A percentile compares a stretch with the other conserved stretches of the same genome.
Conservation (phyloP, 1,140 invertebrate species). For the Frieseomelitta varia region DNA sequence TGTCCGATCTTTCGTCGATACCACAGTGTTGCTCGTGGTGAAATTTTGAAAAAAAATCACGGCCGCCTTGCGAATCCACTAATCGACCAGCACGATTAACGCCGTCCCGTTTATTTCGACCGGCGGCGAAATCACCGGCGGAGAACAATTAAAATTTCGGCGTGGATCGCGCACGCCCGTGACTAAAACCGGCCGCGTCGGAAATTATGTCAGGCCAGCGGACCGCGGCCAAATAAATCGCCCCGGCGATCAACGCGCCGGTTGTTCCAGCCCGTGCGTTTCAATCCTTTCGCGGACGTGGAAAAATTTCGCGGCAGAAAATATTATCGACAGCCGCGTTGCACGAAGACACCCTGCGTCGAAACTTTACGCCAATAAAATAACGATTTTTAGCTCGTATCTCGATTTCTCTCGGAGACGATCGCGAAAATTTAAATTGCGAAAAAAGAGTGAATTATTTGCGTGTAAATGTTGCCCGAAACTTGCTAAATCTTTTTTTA, state of each 20-base stretch:
- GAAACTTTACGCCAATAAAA: no score
- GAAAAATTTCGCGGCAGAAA: neutral
- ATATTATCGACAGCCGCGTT: neutral
- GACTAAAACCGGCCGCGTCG: neutral
- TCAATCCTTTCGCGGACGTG: neutral
- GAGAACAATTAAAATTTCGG: conserved; percentile 36
- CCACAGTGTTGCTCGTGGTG: no score
- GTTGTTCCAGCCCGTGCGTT: neutral
- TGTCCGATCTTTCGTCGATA: no score
- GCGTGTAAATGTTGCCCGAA: no score
- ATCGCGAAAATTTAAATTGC: no score
- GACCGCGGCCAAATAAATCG: conserved; percentile 15
- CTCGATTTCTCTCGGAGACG: no score
- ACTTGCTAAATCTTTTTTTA: no score
- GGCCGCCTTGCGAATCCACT: conserved; percentile 2
- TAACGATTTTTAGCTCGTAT: no score
- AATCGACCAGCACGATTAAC: conserved; percentile 36
- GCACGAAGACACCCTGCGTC: no score
- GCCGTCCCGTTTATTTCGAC: conserved; percentile 12
- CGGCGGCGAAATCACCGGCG: conserved; percentile 29
- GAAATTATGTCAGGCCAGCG: conserved; percentile 1
- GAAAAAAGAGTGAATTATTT: no score
- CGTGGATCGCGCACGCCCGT: neutral
- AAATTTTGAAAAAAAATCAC: neutral
- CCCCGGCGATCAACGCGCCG: neutral